phyloP scores from a whole-genome alignment of 2,797 vertebrate genomes.

The Poeciliopsis presidionis region DNA sequence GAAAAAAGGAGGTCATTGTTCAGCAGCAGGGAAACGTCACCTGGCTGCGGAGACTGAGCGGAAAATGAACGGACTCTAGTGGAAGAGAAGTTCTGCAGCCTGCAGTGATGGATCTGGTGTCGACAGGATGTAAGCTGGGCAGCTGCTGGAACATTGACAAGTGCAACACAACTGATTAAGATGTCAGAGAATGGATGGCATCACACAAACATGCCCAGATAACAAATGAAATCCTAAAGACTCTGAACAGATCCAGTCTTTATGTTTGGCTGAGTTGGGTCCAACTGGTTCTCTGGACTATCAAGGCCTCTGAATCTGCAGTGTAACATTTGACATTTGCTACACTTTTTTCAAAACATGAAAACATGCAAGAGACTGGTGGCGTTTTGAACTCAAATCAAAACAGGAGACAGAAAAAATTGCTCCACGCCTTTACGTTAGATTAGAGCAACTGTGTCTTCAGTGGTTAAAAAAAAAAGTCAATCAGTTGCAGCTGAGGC shows the following conservation, averaged over 20 bases:
- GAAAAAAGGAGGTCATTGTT: not conserved
- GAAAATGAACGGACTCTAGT: not conserved
- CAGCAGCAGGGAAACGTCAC: not conserved
- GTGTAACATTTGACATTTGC: not conserved
- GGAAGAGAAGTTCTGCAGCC: not conserved
- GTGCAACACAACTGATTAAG: no score
- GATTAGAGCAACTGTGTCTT: not conserved
- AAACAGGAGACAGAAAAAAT: not conserved
- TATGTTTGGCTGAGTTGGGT: not conserved
- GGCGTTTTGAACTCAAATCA: no score
- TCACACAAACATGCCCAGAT: not conserved
- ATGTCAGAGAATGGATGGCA: not conserved
- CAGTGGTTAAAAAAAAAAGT: not conserved
- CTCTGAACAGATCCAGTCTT: not conserved
- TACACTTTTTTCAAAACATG: not conserved
- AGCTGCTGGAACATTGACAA: not conserved
- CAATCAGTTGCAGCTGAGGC: not conserved
- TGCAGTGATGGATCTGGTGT: not conserved
- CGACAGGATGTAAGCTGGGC: not conserved
- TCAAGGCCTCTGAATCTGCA: not conserved
- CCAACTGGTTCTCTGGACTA: not conserved
- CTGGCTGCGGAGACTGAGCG: not conserved
- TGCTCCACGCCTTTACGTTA: not conserved
- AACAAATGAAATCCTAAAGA: not conserved
- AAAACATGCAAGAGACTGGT: not conserved